Conservation (phyloP, 2,888 invertebrate genomes). For the Rhamphomyia laevipes region DNA sequence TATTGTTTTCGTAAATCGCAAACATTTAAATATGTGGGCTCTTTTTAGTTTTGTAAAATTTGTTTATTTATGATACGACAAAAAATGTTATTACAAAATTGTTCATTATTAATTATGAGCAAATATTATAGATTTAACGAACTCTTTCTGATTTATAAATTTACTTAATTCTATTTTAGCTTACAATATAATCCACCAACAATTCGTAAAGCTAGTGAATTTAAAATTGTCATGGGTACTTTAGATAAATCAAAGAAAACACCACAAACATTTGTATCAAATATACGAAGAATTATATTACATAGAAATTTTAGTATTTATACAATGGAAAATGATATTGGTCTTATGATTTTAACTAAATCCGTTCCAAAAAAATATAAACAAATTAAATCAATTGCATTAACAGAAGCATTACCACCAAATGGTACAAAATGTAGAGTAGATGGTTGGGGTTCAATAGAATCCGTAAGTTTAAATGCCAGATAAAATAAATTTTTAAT, state of each 20-base stretch:
- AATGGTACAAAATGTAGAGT: slow-evolving; percentile 25
- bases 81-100: too few species aligned
- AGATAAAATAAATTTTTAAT: too few species aligned
- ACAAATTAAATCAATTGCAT: slow-evolving; percentile 25
- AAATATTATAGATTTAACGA: too few species aligned
- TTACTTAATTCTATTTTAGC: too few species aligned
- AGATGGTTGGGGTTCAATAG: slow-evolving; percentile 31
- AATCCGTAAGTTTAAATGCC: slow-evolving; percentile 17
- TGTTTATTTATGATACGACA: too few species aligned
- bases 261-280: slow-evolving; percentile 23
- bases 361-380: slow-evolving; percentile 20
- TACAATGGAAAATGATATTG: slow-evolving; percentile 26
- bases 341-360: slow-evolving; percentile 23
- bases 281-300: slow-evolving; percentile 19
- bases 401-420: slow-evolving; percentile 12
- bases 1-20: too few species aligned
- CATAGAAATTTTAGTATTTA: slow-evolving; percentile 22
- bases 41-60: too few species aligned
- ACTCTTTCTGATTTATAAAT: too few species aligned
- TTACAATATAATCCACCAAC: too few species aligned
- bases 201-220: slow-evolving; percentile 5
- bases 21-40: too few species aligned
- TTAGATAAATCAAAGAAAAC: slow-evolving; percentile 24
- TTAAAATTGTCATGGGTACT: slow-evolving; percentile 31
- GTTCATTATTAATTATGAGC: too few species aligned